Evolutionary conservation across 92 coral and sea anemone species (phyloP).

Genomic region (Zoanthus solanderi): DNA sequence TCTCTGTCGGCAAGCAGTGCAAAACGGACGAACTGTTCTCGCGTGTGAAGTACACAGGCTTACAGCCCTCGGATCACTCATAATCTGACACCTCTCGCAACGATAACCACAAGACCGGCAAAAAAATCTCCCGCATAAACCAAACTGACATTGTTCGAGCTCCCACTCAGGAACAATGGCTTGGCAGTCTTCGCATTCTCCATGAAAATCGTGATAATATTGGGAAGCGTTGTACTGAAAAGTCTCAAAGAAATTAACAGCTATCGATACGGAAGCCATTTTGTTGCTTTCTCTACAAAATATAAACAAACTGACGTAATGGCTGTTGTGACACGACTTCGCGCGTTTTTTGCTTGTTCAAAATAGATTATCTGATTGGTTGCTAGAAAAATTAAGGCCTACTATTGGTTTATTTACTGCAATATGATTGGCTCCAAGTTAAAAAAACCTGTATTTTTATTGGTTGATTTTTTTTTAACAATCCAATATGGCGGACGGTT

Average conservation of each 20-base stretch:
- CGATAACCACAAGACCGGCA: slow-evolving; percentile 83
- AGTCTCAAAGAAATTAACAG: slow-evolving; percentile 25
- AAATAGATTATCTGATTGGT: slow-evolving; percentile 57
- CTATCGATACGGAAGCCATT: slow-evolving; percentile 66
- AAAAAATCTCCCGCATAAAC: slow-evolving; percentile 85
- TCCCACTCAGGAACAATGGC: slow-evolving; percentile 76
- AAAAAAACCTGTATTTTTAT: slow-evolving; percentile 53
- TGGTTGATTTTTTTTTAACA: slow-evolving; percentile 44
- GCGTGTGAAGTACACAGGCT: slow-evolving; percentile 75
- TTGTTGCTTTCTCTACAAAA: slow-evolving; percentile 34
- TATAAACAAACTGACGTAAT: slow-evolving; percentile 68
- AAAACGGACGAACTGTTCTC: slow-evolving; percentile 70
- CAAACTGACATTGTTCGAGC: slow-evolving; percentile 81
- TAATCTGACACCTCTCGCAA: slow-evolving; percentile 72
- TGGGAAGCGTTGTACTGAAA: slow-evolving; percentile 17
- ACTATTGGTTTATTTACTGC: slow-evolving; percentile 48
- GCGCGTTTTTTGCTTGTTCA: slow-evolving; percentile 48
- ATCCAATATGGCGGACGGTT: slow-evolving; percentile 86
- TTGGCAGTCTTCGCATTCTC: slow-evolving; percentile 95
- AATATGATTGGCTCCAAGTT: slow-evolving; percentile 51
- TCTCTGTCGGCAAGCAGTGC: slow-evolving; percentile 72
- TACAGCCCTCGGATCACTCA: slow-evolving; percentile 73
- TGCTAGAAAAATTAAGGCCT: not conserved
- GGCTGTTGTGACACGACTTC: slow-evolving; percentile 29
- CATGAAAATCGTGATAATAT: slow-evolving; percentile 55